Evolutionary conservation across 30 jellyfish, hydroid and myxozoan genomes (phyloP).

Genomic region (Aurelia sp.): DNA sequence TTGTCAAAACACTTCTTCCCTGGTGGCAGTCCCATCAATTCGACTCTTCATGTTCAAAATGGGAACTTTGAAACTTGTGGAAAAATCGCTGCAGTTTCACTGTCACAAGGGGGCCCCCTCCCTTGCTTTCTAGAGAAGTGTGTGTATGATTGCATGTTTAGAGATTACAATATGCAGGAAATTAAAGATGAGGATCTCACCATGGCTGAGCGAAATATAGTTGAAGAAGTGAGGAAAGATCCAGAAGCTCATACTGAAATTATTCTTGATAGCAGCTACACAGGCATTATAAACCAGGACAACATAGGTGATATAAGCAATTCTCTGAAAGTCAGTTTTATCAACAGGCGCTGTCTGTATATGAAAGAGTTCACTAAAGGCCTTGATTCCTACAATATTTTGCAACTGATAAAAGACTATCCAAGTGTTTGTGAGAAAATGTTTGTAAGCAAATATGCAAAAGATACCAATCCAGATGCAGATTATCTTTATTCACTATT

Average conservation of each 20-base stretch:
- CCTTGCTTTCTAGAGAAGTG: too few relatives aligned
- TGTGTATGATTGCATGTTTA: conserved; percentile 28
- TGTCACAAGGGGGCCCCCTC: conserved; percentile 40
- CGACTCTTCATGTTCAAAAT: conserved; percentile 35
- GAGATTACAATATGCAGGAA: conserved; percentile 9
- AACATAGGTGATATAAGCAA: conserved; percentile 8
- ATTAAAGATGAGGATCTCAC: conserved; percentile 15
- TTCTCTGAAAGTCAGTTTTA: not conserved
- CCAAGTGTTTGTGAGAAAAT: conserved; percentile 12
- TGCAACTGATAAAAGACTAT: not conserved
- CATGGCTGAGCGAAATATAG: conserved; percentile 6
- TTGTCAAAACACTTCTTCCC: conserved; percentile 19
- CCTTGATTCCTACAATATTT: too few relatives aligned
- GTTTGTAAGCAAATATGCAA: not conserved
- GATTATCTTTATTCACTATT: conserved; percentile 7
- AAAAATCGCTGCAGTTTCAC: conserved; percentile 30
- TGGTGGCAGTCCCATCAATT: conserved; percentile 19
- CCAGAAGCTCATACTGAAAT: not conserved
- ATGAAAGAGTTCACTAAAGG: conserved; percentile 28
- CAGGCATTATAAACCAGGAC: conserved; percentile 17
- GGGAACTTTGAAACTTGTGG: conserved; percentile 39
- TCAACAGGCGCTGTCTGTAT: conserved; percentile 3
- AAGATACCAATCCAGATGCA: conserved; percentile 6
- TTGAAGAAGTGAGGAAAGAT: conserved; percentile 1
- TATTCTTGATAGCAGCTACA: conserved; percentile 6